Conservation (phyloP, 2,888 invertebrate species). For the Noctua janthe region DNA sequence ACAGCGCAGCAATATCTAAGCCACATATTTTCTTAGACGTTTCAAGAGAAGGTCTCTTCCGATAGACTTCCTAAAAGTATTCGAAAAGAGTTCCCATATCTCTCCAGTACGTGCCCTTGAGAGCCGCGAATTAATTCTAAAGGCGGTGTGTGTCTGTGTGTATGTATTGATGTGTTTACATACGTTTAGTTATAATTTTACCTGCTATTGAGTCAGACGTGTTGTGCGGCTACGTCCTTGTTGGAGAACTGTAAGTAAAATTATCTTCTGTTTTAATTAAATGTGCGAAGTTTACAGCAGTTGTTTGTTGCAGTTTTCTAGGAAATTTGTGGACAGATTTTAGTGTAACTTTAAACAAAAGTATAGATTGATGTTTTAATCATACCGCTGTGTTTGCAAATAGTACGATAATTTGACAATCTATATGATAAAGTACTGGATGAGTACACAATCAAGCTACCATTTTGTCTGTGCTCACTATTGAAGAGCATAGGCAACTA, state of each 20-base stretch:
- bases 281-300: conserved; percentile 21
- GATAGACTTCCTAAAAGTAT: conserved; percentile 44
- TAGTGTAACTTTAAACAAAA: background rate
- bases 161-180: conserved; percentile 68
- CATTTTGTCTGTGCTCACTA: conserved; percentile 18
- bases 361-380: conserved; percentile 19
- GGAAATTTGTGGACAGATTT: background rate
- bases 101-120: conserved; percentile 56
- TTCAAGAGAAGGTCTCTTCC: conserved; percentile 42
- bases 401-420: conserved; percentile 3
- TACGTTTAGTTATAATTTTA: conserved; percentile 70
- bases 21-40: conserved; percentile 31
- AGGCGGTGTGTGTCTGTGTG: conserved; percentile 55
- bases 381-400: conserved; percentile 5
- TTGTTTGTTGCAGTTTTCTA: conserved; percentile 15
- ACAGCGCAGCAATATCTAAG: conserved; percentile 1
- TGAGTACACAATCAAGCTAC: conserved; percentile 1
- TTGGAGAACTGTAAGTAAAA: conserved; percentile 62
- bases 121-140: conserved; percentile 65
- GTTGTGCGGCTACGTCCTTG: conserved; percentile 56
- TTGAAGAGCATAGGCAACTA: background rate
- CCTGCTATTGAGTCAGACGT: conserved; percentile 69
- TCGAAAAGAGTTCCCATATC: conserved; percentile 47
- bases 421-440: background rate
- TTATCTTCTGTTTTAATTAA: conserved; percentile 39